Evolutionary conservation across 2,888 invertebrate genomes (phyloP).

Genomic region (Eretmocerus hayati): DNA sequence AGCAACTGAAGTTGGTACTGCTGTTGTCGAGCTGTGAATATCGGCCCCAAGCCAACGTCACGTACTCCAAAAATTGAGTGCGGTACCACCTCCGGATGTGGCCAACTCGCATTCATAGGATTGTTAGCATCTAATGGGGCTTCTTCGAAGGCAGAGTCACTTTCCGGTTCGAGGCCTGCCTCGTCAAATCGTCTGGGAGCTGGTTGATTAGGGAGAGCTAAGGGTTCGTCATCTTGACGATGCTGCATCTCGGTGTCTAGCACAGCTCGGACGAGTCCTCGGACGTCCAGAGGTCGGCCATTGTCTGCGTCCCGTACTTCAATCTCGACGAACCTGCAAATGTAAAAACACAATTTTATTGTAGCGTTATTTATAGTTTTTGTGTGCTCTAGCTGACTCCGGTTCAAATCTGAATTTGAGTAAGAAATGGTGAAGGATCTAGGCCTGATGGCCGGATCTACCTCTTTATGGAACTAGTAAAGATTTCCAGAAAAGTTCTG

Average conservation of each 20-base stretch:
- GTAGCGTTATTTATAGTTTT: too few species aligned
- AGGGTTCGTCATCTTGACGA: conserved; percentile 4
- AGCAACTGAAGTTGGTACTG: conserved; percentile 3
- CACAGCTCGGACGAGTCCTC: conserved; percentile 34
- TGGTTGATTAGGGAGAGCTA: neutral
- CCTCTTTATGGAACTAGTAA: too few species aligned
- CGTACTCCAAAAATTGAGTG: conserved; percentile 37
- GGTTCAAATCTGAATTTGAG: too few species aligned
- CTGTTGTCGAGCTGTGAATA: neutral
- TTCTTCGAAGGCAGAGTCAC: neutral
- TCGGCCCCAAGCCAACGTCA: conserved; percentile 27
- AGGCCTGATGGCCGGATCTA: too few species aligned
- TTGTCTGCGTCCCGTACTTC: conserved; percentile 34
- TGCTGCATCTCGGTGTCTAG: conserved; percentile 26
- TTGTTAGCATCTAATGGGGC: too few species aligned
- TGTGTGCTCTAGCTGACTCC: too few species aligned
- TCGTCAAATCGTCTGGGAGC: neutral
- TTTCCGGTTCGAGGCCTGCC: neutral
- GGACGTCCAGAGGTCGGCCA: conserved; percentile 31
- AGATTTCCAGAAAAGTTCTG: too few species aligned
- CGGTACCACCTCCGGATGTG: conserved; percentile 36
- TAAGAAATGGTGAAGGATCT: too few species aligned
- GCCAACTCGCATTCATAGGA: conserved; percentile 25
- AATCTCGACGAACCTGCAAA: conserved; percentile 37
- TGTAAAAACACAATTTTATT: too few species aligned